Conservation (phyloP, 2,113 vertebrate species). For the Melanocharis versteri region DNA sequence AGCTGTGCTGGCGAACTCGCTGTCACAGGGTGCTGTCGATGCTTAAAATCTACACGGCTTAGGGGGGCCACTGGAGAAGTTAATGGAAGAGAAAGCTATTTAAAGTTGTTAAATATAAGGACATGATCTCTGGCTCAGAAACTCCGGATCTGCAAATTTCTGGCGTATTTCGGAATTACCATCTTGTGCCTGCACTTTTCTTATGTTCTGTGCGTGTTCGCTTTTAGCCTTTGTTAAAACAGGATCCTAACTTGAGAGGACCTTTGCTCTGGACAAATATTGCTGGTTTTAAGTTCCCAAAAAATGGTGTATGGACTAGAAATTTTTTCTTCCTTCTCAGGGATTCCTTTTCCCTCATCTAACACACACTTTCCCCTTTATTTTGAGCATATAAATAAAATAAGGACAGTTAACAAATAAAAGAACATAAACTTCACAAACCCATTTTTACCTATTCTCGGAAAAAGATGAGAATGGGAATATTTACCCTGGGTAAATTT, state of each 20-base stretch:
- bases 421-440: neutral
- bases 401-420: neutral
- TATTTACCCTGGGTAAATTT: neutral
- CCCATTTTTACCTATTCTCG: neutral
- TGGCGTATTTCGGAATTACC: neutral
- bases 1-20: neutral
- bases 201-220: rapidly evolving
- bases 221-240: neutral
- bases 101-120: neutral
- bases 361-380: neutral
- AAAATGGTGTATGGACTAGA: neutral
- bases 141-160: neutral
- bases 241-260: neutral
- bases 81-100: neutral
- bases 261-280: neutral
- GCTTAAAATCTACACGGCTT: neutral
- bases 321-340: neutral
- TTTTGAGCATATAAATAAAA: neutral
- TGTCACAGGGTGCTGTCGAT: neutral
- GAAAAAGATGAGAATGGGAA: neutral
- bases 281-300: neutral
- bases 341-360: neutral
- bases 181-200: neutral
- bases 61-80: neutral
- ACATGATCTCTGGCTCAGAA: neutral